Base-by-base conservation (phyloP, 2,113 vertebrate species). In the Eulemur rufifrons region DNA sequence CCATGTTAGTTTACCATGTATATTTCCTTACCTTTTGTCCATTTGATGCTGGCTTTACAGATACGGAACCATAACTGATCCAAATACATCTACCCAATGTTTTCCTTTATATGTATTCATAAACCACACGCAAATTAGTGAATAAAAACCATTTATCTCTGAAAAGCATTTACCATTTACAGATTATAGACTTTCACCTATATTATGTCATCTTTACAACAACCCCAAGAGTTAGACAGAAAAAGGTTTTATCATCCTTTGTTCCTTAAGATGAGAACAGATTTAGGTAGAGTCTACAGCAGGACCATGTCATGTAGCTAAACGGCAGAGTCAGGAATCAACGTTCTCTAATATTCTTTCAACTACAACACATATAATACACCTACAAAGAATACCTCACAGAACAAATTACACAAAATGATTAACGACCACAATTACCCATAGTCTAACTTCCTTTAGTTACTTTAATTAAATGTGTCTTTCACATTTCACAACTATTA, bases 91-190 rank as follows among this genome's bases (percentile, higher is more conserved):
- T 93, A 29, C 45, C 32, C 52, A 54, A 45, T 78, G 37, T 89
- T 63, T 71, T 47, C 29, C 39, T 86, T 63, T 71, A 69, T 54
- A 82, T 47, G 59, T 80, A 61, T 68, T 95, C 50, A 69, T 69
- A 86, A 94, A 77, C 47, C 47, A 83, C 39, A 91, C 12, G 87
- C 14, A 69, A 96, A 88, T 68, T 47, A 88, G 32, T 76, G 27
- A 74, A 42, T 47, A 63, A 88, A 68, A 82, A 32, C 39, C 86
- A 91, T 64, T 71, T 74, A 74, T 73, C 64, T 85, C 6, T 59
- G 66, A 11, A 77, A 27, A 81, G 32, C 8, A 76, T 86, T 69
- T 61, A 89, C 34, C 89, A 76, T 76, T 94, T 80, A 85, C 56
- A 91, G 83, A 76, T 50, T 39, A 39, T 39, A 39, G 42, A 12